Conservation (phyloP, 2,113 vertebrate species). For the Etia nguti region DNA sequence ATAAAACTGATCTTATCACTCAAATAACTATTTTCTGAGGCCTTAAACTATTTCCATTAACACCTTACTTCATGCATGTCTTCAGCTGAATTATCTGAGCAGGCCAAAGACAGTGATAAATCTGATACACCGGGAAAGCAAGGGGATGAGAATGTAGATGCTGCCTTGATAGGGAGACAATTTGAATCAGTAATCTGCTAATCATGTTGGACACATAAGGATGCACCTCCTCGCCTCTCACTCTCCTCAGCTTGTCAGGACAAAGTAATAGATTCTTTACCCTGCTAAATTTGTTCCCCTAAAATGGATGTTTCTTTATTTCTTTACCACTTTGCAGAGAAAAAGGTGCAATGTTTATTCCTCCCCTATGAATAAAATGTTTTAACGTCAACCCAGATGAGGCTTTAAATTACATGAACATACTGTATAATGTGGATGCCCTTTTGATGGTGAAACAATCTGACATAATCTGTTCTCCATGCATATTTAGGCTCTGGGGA, state of each 20-base stretch:
- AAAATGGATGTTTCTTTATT: constrained; percentile 1
- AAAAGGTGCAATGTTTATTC: neutral
- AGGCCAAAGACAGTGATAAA: constrained; percentile 26
- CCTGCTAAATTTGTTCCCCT: constrained; percentile 3
- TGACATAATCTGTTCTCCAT: neutral
- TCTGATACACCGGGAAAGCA: neutral
- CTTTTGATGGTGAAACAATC: neutral
- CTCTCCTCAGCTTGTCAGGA: constrained; percentile 27
- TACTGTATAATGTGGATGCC: neutral
- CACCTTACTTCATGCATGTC: constrained; percentile 41
- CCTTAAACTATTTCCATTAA: constrained; percentile 43
- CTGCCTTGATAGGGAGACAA: constrained; percentile 40
- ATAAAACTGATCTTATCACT: constrained; percentile 11
- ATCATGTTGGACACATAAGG: constrained; percentile 41
- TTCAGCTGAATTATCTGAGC: constrained; percentile 38
- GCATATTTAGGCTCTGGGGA: neutral
- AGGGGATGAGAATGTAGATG: constrained; percentile 22
- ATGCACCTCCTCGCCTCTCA: constrained; percentile 4
- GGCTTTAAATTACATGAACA: neutral
- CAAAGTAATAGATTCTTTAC: constrained; percentile 45
- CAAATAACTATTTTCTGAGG: constrained; percentile 38
- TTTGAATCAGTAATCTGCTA: constrained; percentile 53
- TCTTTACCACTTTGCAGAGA: neutral
- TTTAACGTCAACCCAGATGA: neutral
- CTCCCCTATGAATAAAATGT: neutral